Percentiles rank a stretch among this genome's conserved stretches.
Evolutionary conservation across 2,888 invertebrate genomes (phyloP).

Genomic region (Drosophila koepferae): DNA sequence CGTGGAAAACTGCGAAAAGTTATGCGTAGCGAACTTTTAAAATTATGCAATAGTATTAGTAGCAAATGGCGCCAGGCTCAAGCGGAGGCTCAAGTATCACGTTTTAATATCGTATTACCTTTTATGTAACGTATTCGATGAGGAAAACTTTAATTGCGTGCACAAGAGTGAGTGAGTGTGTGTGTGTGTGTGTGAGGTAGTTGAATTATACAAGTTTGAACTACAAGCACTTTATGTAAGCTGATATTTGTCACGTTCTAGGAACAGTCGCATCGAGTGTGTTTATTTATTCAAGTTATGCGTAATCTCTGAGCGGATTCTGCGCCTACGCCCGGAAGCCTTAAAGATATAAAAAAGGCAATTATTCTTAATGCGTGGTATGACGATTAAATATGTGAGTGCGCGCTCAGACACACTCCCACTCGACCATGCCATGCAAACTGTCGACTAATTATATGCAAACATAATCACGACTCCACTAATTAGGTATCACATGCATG

Average conservation of each 20-base stretch:
- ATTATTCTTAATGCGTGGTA: slow-evolving; percentile 45
- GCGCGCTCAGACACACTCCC: slow-evolving; percentile 3
- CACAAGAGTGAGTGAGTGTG: background rate
- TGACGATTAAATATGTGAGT: slow-evolving; percentile 34
- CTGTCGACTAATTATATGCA: slow-evolving; percentile 36
- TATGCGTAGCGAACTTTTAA: slow-evolving; percentile 37
- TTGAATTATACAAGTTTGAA: slow-evolving; percentile 25
- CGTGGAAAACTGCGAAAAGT: slow-evolving; percentile 35
- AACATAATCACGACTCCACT: slow-evolving; percentile 26
- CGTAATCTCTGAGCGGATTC: slow-evolving; percentile 10
- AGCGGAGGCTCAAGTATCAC: slow-evolving; percentile 56
- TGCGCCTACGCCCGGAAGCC: background rate
- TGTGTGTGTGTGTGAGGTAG: background rate
- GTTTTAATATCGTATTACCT: slow-evolving; percentile 59
- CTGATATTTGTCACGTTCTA: slow-evolving; percentile 16
- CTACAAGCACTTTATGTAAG: background rate
- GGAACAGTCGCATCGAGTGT: background rate
- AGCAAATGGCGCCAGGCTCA: slow-evolving; percentile 10
- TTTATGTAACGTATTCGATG: slow-evolving; percentile 60
- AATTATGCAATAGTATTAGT: slow-evolving; percentile 38
- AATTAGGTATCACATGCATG: slow-evolving; percentile 16
- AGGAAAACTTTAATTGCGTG: slow-evolving; percentile 38
- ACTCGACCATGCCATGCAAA: background rate
- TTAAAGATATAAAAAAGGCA: slow-evolving; percentile 27
- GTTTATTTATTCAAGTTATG: background rate